Conservation (phyloP, 2,797 vertebrate species). For the Gadopsis marmoratus region DNA sequence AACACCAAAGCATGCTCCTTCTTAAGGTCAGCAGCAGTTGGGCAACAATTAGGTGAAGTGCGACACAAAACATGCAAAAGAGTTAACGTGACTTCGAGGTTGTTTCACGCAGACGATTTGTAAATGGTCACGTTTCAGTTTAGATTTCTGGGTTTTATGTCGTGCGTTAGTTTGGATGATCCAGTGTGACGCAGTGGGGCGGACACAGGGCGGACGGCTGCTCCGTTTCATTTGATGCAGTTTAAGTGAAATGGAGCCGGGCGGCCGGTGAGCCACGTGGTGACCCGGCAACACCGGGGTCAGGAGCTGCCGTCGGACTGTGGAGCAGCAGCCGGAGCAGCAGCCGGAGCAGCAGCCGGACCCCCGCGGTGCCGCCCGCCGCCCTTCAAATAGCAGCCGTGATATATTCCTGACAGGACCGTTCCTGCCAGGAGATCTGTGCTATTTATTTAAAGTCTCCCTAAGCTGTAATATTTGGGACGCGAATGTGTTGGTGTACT, state of each 20-base stretch:
- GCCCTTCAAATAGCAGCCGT: slow-evolving; percentile 65
- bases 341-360: no score
- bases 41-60: slow-evolving; percentile 53
- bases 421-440: not conserved
- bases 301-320: slow-evolving; percentile 80
- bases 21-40: slow-evolving; percentile 51
- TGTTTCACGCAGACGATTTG: not conserved
- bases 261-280: no score
- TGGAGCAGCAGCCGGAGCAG: slow-evolving; percentile 60
- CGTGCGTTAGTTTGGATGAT: slow-evolving; percentile 40
- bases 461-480: not conserved
- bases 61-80: not conserved
- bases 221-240: not conserved
- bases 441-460: not conserved
- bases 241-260: no score
- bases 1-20: slow-evolving; percentile 10
- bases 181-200: not conserved
- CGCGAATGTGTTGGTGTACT: not conserved
- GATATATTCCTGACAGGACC: slow-evolving; percentile 11
- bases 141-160: slow-evolving; percentile 11
- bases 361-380: slow-evolving; percentile 62
- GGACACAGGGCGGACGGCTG: not conserved
- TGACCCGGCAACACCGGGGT: slow-evolving; percentile 74
- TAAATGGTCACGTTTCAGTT: slow-evolving; percentile 18
- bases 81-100: not conserved